phyloP scores from a whole-genome alignment of 2,888 invertebrate genomes.

The Lumbricus terrestris region DNA sequence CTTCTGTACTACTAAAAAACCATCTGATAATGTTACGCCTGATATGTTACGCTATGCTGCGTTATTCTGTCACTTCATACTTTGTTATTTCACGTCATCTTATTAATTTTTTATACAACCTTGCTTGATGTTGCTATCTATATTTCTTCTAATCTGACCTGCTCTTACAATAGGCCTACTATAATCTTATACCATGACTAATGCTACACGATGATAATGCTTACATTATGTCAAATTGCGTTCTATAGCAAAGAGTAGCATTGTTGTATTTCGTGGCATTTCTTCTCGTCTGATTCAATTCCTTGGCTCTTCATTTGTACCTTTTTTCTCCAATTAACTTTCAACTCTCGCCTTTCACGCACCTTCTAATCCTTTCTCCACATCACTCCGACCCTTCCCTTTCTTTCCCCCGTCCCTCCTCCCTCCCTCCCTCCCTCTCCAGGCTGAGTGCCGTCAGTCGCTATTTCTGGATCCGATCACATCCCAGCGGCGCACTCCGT shows the following conservation, averaged over 20 bases:
- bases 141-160: neutral
- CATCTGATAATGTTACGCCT: neutral
- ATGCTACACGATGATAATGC: neutral
- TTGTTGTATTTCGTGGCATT: neutral
- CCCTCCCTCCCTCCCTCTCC: neutral
- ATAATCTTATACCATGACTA: too few species aligned
- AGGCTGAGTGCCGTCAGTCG: neutral
- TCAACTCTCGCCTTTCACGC: neutral
- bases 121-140: neutral
- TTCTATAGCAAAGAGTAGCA: neutral
- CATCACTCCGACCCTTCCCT: neutral
- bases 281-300: neutral
- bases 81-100: neutral
- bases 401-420: neutral
- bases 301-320: neutral
- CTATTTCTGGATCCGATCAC: neutral
- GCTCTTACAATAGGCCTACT: too few species aligned
- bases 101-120: too few species aligned
- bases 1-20: too few species aligned
- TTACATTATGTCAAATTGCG: neutral
- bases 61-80: neutral
- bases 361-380: neutral
- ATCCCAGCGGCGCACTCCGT: neutral
- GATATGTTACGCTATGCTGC: too few species aligned
- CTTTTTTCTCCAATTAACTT: neutral